Conservation (phyloP, 2,113 vertebrate species). For the Callionymus lyra region DNA sequence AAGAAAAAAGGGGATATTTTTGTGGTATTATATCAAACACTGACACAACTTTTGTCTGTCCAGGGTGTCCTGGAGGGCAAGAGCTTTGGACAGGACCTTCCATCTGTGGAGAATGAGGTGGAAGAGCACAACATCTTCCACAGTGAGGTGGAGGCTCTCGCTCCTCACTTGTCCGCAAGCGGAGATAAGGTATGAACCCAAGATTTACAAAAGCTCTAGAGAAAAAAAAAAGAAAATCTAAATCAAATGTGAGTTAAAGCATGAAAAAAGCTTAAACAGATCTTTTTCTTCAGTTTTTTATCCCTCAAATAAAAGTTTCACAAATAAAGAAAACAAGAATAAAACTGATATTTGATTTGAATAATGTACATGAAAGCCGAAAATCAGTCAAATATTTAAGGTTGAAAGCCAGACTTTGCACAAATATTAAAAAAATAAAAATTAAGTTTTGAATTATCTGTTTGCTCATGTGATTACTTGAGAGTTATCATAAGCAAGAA, state of each 20-base stretch:
- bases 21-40: not conserved
- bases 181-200: conserved; percentile 71
- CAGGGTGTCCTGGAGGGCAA: conserved; percentile 76
- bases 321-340: no score
- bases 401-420: not conserved
- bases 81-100: conserved; percentile 83
- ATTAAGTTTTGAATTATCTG: not conserved
- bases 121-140: conserved; percentile 96
- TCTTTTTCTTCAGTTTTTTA: no score
- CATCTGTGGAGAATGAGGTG: conserved; percentile 80
- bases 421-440: not conserved
- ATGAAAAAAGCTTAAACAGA: no score
- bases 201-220: no score
- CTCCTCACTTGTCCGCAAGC: conserved; percentile 73
- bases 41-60: no score
- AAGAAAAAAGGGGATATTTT: no score
- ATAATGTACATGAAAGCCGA: not conserved
- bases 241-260: no score
- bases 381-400: not conserved
- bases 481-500: no score
- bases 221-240: no score
- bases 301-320: no score
- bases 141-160: conserved; percentile 91
- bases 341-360: no score
- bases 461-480: not conserved